phyloP scores from a whole-genome alignment of 2,113 vertebrate species.

The Tetrax tetrax region DNA sequence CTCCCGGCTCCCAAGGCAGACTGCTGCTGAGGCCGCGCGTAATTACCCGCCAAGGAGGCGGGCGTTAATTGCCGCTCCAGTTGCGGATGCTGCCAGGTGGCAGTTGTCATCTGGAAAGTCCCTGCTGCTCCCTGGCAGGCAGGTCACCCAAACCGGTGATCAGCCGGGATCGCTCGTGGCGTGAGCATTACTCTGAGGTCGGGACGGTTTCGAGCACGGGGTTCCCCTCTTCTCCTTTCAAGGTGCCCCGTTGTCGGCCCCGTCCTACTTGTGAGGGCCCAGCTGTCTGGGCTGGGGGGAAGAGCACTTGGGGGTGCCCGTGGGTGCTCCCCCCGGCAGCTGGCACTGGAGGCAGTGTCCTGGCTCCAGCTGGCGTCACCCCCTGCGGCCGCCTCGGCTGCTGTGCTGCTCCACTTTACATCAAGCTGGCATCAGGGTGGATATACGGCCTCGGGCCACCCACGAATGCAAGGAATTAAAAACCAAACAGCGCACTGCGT shows the following conservation, averaged over 20 bases:
- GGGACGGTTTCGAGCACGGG: not conserved
- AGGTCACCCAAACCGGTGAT: not conserved
- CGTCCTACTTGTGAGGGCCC: not conserved
- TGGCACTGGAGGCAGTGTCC: no score
- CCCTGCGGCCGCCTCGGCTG: not conserved
- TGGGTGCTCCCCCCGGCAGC: not conserved
- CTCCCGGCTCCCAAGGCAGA: not conserved
- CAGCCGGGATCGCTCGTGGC: not conserved
- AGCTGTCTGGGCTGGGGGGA: not conserved
- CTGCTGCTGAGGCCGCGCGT: not conserved
- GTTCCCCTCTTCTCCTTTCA: not conserved
- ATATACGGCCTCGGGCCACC: not conserved
- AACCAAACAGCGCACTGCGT: rapidly evolving
- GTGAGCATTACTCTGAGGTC: not conserved
- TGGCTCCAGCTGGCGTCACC: not conserved
- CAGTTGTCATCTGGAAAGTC: conserved; percentile 61
- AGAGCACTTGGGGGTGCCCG: not conserved
- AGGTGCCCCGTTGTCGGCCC: not conserved
- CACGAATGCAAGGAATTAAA: not conserved
- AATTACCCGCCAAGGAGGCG: not conserved
- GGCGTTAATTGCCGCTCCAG: not conserved
- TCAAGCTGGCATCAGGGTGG: not conserved
- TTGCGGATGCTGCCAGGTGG: conserved; percentile 29
- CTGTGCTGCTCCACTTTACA: not conserved
- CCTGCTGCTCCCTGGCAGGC: conserved; percentile 15